phyloP scores from a whole-genome alignment of 2,888 invertebrate genomes.

The Yponomeuta sedellus region DNA sequence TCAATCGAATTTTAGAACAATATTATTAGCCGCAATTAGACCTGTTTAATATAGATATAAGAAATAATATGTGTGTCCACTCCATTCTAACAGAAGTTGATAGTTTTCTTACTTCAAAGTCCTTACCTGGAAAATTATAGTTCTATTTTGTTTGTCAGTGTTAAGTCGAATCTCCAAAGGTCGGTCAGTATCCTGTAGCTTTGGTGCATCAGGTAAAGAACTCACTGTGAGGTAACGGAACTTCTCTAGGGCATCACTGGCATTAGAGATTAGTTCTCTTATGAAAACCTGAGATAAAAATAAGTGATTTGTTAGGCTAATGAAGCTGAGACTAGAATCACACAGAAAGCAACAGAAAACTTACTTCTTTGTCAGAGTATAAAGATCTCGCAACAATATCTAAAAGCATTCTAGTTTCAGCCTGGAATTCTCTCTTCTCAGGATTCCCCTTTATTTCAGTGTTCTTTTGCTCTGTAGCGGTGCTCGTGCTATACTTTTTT shows the following conservation, averaged over 20 bases:
- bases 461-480: conserved; percentile 35
- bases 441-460: conserved; percentile 74
- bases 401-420: conserved; percentile 95
- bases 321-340: neutral
- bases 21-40: too few species aligned
- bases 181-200: conserved; percentile 77
- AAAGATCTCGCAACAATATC: conserved; percentile 98
- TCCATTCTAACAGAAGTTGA: too few species aligned
- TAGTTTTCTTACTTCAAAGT: too few species aligned
- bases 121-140: conserved; percentile 87
- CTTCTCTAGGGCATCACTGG: conserved; percentile 98
- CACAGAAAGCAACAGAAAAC: neutral
- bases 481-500: conserved; percentile 43
- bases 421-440: conserved; percentile 94
- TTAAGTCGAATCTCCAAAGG: conserved; percentile 90
- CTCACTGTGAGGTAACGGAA: conserved; percentile 86
- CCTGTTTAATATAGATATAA: too few species aligned
- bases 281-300: conserved; percentile 86
- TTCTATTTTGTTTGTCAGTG: conserved; percentile 91
- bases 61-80: too few species aligned
- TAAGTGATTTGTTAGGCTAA: too few species aligned
- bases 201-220: conserved; percentile 64
- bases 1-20: too few species aligned
- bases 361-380: conserved; percentile 97
- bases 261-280: conserved; percentile 96